phyloP scores from a whole-genome alignment of 2,797 vertebrate genomes.

The Macrochelys suwanniensis region DNA sequence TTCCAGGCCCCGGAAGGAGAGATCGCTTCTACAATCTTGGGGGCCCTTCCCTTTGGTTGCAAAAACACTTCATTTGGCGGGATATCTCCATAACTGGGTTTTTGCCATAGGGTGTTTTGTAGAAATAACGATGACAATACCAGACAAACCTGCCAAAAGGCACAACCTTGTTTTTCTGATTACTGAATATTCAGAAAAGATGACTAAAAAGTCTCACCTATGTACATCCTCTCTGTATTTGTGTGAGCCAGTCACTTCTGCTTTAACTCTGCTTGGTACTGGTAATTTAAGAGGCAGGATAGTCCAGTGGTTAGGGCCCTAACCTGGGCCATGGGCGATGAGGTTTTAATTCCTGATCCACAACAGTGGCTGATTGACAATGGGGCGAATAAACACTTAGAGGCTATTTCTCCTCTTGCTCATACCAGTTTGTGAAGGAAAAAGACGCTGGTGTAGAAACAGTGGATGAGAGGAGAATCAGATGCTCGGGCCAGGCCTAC shows the following conservation, averaged over 20 bases:
- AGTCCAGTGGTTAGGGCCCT: neutral
- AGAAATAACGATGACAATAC: neutral
- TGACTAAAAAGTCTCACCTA: neutral
- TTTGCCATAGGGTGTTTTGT: neutral
- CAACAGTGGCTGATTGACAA: neutral
- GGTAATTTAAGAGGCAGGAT: neutral
- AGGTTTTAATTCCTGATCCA: neutral
- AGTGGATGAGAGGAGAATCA: neutral
- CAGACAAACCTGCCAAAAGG: constrained; percentile 22
- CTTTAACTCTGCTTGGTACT: neutral
- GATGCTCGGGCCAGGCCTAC: neutral
- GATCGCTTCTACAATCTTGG: neutral
- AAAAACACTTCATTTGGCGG: neutral
- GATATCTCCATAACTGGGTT: neutral
- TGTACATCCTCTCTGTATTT: neutral
- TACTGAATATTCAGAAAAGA: constrained; percentile 37
- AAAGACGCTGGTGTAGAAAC: neutral
- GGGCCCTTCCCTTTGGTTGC: neutral
- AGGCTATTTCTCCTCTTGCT: neutral
- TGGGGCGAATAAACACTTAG: neutral
- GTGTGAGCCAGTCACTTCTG: neutral
- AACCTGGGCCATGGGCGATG: neutral
- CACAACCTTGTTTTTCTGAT: constrained; percentile 25
- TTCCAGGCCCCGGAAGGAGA: neutral
- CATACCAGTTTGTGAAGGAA: neutral